Evolutionary conservation across 2,888 invertebrate genomes (phyloP).

Genomic region (Leptopilina drosophilae): DNA sequence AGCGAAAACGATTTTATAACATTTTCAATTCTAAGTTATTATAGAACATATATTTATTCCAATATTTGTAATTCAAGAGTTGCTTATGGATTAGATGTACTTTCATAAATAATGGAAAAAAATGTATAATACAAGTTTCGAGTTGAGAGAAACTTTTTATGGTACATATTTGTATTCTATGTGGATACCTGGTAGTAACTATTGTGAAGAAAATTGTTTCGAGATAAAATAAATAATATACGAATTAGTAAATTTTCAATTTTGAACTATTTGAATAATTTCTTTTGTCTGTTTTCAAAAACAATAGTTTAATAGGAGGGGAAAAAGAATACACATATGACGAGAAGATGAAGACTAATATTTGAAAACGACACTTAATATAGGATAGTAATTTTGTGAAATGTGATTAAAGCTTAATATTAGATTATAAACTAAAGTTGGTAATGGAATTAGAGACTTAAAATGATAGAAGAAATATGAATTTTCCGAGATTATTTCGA

Average conservation of each 20-base stretch:
- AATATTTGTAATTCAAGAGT: not conserved
- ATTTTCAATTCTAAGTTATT: not conserved
- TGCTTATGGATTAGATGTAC: not conserved
- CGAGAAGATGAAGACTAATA: not conserved
- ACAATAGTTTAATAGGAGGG: not conserved
- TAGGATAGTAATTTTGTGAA: too few species aligned
- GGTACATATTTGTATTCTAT: not conserved
- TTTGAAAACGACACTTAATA: not conserved
- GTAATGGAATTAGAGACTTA: too few species aligned
- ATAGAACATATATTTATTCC: not conserved
- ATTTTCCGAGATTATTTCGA: too few species aligned
- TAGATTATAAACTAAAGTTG: too few species aligned
- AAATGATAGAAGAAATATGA: too few species aligned
- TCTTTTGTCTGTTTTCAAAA: not conserved
- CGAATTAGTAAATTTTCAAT: not conserved
- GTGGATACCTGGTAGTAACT: too few species aligned
- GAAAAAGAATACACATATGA: not conserved
- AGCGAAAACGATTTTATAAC: conserved; percentile 2
- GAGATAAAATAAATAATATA: too few species aligned
- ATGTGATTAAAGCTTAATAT: too few species aligned
- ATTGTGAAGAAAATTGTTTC: too few species aligned
- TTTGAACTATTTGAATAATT: not conserved
- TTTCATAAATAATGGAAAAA: not conserved
- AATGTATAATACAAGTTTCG: not conserved
- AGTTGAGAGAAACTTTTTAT: not conserved